Conservation (phyloP, 2,113 vertebrate species). For the Eupsittula cactorum region DNA sequence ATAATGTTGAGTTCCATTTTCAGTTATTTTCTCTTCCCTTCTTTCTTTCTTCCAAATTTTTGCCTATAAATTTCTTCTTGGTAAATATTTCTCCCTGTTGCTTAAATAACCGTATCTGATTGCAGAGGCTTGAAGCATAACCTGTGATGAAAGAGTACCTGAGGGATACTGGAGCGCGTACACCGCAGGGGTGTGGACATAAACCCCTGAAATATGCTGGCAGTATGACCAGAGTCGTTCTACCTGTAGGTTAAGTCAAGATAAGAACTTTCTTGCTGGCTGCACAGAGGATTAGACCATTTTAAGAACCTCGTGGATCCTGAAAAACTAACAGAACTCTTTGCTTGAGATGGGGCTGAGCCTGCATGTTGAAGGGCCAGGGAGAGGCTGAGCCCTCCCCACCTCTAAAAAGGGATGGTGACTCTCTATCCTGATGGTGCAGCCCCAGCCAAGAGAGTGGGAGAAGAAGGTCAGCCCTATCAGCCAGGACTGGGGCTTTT, state of each 20-base stretch:
- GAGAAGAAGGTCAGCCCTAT: not conserved
- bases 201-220: slow-evolving; percentile 26
- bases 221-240: not conserved
- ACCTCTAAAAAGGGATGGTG: not conserved
- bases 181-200: slow-evolving; percentile 8
- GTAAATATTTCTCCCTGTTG: slow-evolving; percentile 40
- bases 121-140: not conserved
- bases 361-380: accelerated
- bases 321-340: not conserved
- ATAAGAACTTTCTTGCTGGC: not conserved
- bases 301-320: not conserved
- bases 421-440: accelerated
- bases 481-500: not conserved
- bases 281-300: not conserved
- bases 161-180: not conserved
- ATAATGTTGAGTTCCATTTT: not conserved
- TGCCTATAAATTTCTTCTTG: not conserved
- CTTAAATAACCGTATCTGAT: not conserved
- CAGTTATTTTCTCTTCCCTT: not conserved
- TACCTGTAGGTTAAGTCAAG: slow-evolving; percentile 50
- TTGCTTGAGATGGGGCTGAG: not conserved
- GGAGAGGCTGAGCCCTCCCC: not conserved
- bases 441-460: accelerated
- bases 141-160: not conserved
- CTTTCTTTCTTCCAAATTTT: not conserved